Evolutionary conservation across 2,888 invertebrate species (phyloP).

Genomic region (Mimachlamys varia): DNA sequence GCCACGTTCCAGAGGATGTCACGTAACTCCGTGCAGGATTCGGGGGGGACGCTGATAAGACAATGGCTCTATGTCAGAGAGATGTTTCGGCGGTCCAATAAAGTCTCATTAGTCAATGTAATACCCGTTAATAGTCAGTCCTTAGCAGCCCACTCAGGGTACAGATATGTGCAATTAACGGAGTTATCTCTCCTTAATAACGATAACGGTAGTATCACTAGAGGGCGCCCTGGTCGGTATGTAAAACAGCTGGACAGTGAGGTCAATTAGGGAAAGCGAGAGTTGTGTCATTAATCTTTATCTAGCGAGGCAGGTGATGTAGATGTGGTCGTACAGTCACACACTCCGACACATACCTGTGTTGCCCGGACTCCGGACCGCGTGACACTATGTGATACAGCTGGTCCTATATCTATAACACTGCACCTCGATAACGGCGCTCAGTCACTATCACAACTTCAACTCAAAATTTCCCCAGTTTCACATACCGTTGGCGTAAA

Average conservation of each 20-base stretch:
- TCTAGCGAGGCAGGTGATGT: neutral
- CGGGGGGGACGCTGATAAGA: neutral
- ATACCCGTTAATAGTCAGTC: neutral
- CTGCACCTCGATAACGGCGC: neutral
- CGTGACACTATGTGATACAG: neutral
- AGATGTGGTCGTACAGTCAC: neutral
- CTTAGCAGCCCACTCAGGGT: neutral
- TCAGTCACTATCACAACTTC: neutral
- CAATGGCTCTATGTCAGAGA: conserved; percentile 1
- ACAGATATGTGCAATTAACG: conserved; percentile 6
- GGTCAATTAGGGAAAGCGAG: conserved; percentile 24
- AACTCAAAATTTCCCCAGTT: neutral
- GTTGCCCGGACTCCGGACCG: neutral
- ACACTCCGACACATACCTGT: neutral
- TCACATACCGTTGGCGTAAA: too few species aligned
- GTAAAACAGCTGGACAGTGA: neutral
- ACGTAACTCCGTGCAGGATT: neutral
- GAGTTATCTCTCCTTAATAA: neutral
- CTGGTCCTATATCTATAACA: neutral
- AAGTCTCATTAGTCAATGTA: conserved; percentile 32
- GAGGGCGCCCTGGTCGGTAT: neutral
- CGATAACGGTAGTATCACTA: neutral
- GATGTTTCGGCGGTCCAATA: neutral
- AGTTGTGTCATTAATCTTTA: neutral
- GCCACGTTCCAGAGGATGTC: neutral